Conservation (phyloP, 2,113 vertebrate genomes). For the Balaeniceps rex region DNA sequence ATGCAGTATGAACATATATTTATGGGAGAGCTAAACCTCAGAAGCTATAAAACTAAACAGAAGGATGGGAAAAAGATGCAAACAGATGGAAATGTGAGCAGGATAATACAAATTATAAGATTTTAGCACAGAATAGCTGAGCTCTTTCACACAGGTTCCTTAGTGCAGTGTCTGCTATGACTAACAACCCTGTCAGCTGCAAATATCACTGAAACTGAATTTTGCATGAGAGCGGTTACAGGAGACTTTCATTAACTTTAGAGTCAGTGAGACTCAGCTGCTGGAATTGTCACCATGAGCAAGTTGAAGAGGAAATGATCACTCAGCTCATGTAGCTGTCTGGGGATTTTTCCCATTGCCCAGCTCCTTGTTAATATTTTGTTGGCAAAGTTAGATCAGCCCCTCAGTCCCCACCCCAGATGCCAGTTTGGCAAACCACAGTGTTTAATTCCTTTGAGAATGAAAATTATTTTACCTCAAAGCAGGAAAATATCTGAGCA, state of each 20-base stretch:
- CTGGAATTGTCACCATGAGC: not conserved
- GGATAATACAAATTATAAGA: not conserved
- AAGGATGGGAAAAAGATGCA: not conserved
- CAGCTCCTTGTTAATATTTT: slow-evolving; percentile 8
- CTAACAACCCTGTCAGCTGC: not conserved
- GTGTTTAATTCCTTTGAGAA: not conserved
- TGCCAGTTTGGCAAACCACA: not conserved
- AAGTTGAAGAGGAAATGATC: slow-evolving; percentile 28
- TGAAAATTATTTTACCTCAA: not conserved
- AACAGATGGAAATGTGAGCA: not conserved
- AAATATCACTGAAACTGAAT: slow-evolving; percentile 31
- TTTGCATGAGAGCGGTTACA: slow-evolving; percentile 29
- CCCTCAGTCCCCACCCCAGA: not conserved
- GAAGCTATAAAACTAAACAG: not conserved
- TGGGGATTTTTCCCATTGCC: not conserved
- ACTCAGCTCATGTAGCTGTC: not conserved
- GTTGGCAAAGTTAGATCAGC: not conserved
- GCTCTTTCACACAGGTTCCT: not conserved
- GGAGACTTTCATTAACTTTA: slow-evolving; percentile 28
- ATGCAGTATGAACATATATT: not conserved
- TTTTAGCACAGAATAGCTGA: not conserved
- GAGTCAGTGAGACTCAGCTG: slow-evolving; percentile 29
- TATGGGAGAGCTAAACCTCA: not conserved
- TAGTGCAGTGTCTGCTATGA: not conserved
- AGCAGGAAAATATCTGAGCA: not conserved